phyloP scores from a whole-genome alignment of 2,888 invertebrate species.

The Octonoba sinensis region DNA sequence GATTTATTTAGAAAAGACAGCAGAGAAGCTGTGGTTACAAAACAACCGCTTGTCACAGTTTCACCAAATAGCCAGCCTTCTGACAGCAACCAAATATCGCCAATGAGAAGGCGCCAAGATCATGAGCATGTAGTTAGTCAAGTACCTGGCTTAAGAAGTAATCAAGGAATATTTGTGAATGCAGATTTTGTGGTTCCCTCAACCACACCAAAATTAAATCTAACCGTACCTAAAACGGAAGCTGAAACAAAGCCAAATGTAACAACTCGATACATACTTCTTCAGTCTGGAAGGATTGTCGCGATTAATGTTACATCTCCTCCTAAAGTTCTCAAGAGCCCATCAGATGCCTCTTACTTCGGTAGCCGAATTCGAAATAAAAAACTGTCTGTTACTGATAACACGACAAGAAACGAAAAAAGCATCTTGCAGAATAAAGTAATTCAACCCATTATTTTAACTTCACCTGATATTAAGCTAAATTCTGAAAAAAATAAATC shows the following conservation, averaged over 20 bases:
- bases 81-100: not conserved
- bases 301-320: conserved; percentile 49
- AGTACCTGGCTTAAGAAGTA: conserved; percentile 12
- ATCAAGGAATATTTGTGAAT: conserved; percentile 14
- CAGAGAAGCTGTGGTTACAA: too few species aligned
- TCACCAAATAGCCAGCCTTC: too few species aligned
- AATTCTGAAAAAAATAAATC: not conserved
- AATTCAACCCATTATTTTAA: too few species aligned
- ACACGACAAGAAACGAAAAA: not conserved
- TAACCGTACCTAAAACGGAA: not conserved
- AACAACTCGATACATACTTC: conserved; percentile 49
- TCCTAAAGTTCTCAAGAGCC: not conserved
- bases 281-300: conserved; percentile 49
- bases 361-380: conserved; percentile 36
- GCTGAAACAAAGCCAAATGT: conserved; percentile 31
- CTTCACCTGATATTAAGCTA: too few species aligned
- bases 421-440: too few species aligned
- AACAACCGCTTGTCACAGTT: too few species aligned
- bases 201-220: conserved; percentile 26
- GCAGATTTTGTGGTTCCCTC: conserved; percentile 21
- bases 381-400: not conserved
- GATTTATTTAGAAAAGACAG: too few species aligned
- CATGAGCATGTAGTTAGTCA: conserved; percentile 43
- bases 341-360: conserved; percentile 9
- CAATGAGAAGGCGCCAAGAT: conserved; percentile 13